Evolutionary conservation across 2,797 vertebrate species (phyloP).

Genomic region (Sebastes cheni): DNA sequence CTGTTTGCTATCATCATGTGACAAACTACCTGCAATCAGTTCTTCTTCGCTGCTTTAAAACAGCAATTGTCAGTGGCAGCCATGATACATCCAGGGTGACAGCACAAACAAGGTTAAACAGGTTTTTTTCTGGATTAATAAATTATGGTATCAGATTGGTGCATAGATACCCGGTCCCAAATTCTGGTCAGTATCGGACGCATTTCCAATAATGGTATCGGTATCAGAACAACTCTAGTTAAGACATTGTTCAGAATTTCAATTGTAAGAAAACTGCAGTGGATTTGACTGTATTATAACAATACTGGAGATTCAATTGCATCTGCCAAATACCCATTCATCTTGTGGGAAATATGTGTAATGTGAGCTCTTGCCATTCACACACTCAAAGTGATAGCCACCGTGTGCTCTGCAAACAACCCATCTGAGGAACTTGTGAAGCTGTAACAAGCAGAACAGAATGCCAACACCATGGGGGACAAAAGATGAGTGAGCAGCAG

Average conservation of each 20-base stretch:
- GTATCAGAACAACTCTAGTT: background rate
- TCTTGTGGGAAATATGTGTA: constrained; percentile 30
- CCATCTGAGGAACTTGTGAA: constrained; percentile 48
- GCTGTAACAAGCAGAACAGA: constrained; percentile 56
- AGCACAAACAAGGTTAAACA: too few species aligned
- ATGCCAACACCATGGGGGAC: constrained; percentile 66
- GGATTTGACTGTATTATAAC: background rate
- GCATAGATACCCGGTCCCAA: too few species aligned
- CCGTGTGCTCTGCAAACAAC: constrained; percentile 36
- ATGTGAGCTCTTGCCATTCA: constrained; percentile 37
- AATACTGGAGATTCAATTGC: constrained; percentile 17
- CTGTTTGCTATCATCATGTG: too few species aligned
- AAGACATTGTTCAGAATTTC: background rate
- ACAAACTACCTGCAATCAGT: too few species aligned
- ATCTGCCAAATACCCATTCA: constrained; percentile 40
- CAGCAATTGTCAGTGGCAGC: too few species aligned
- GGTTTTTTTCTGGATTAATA: too few species aligned
- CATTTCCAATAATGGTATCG: too few species aligned
- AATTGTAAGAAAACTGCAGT: background rate
- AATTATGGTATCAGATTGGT: too few species aligned
- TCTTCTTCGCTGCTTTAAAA: too few species aligned
- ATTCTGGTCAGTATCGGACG: too few species aligned
- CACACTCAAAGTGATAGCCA: constrained; percentile 30
- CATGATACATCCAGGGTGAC: too few species aligned
- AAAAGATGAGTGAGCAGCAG: constrained; percentile 71